Conservation (phyloP, 1,140 invertebrate genomes). For the Drepana arcuata region DNA sequence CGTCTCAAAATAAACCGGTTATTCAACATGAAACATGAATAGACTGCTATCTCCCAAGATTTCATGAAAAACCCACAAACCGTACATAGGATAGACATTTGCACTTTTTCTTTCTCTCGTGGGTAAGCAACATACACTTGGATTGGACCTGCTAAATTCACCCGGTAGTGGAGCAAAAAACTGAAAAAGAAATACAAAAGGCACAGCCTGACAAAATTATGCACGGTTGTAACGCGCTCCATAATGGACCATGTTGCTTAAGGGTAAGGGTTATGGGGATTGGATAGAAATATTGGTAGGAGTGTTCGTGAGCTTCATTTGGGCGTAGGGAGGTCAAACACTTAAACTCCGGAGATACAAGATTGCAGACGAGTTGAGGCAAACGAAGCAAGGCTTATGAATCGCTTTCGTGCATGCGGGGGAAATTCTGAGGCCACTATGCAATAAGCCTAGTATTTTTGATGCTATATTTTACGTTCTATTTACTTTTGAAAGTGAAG, state of each 20-base stretch:
- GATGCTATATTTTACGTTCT: neutral
- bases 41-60: too few species aligned
- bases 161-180: constrained; percentile 31
- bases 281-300: constrained; percentile 13
- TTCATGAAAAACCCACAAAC: too few species aligned
- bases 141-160: constrained; percentile 37
- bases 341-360: constrained; percentile 56
- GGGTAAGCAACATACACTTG: constrained; percentile 21
- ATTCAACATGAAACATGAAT: too few species aligned
- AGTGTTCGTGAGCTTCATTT: constrained; percentile 33
- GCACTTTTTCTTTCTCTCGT: constrained; percentile 19
- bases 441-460: constrained; percentile 16
- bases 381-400: constrained; percentile 58
- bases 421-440: constrained; percentile 24
- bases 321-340: constrained; percentile 49
- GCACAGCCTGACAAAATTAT: constrained; percentile 20
- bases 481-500: too few species aligned
- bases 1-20: too few species aligned
- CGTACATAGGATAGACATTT: too few species aligned
- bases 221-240: constrained; percentile 6
- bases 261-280: constrained; percentile 16
- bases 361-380: constrained; percentile 55
- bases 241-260: constrained; percentile 17
- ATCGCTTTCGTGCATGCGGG: constrained; percentile 38
- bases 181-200: constrained; percentile 46